Conservation (phyloP, 2,797 vertebrate genomes). For the Phrynocephalus vlangalii region DNA sequence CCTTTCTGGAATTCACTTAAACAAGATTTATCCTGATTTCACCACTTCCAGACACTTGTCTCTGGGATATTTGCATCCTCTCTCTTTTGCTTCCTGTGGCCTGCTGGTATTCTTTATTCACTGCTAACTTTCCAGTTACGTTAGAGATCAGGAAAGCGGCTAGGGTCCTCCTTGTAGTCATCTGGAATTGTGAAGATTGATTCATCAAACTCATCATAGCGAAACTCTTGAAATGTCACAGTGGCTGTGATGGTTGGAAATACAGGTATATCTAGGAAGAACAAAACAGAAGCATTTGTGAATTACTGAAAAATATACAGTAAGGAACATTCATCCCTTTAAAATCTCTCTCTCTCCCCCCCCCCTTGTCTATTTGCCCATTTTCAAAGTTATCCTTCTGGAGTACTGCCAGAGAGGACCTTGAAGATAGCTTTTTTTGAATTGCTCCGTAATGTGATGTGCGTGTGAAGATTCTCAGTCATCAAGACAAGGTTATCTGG, state of each 20-base stretch:
- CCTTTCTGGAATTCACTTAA: conserved; percentile 56
- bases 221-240: conserved; percentile 99
- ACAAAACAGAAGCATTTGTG: background rate
- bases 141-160: conserved; percentile 97
- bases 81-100: conserved; percentile 27
- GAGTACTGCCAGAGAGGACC: background rate
- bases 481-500: no score
- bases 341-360: background rate
- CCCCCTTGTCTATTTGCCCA: background rate
- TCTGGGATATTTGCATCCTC: conserved; percentile 25
- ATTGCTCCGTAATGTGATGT: no score
- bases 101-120: conserved; percentile 7
- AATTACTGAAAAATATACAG: background rate
- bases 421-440: background rate
- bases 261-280: conserved; percentile 85
- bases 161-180: conserved; percentile 98
- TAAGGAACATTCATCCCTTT: background rate
- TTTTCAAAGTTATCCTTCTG: background rate
- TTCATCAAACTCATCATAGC: conserved; percentile 91
- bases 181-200: conserved; percentile 95
- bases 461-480: background rate
- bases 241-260: conserved; percentile 99
- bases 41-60: conserved; percentile 24
- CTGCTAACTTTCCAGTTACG: conserved; percentile 30
- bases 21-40: conserved; percentile 41